Conservation (phyloP, 1,140 invertebrate species). For the Ceratitis capitata region DNA sequence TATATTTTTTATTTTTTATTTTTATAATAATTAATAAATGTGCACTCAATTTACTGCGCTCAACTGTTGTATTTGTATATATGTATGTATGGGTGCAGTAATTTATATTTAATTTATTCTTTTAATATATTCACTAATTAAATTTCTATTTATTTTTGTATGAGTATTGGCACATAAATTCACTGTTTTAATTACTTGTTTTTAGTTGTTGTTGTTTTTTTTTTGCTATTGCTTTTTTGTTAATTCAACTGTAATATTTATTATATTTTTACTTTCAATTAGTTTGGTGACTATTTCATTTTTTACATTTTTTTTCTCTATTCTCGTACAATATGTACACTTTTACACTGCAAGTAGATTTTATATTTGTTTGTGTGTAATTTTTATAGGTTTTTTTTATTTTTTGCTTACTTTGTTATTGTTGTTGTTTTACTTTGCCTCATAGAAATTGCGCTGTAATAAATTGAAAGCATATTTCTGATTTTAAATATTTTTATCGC, state of each 20-base stretch:
- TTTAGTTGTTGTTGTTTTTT: not conserved
- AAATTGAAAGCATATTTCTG: not conserved
- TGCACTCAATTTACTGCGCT: not conserved
- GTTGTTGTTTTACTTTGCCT: not conserved
- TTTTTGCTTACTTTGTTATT: too few relatives aligned
- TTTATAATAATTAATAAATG: not conserved
- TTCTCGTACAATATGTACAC: not conserved
- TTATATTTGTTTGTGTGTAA: not conserved
- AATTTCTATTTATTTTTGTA: not conserved
- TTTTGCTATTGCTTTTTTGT: not conserved
- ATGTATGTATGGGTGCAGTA: not conserved
- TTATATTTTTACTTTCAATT: too few relatives aligned
- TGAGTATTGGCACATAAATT: constrained; percentile 32
- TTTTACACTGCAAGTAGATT: too few relatives aligned
- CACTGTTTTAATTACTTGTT: not conserved
- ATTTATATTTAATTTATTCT: not conserved
- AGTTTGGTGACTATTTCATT: too few relatives aligned
- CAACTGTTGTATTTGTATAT: not conserved
- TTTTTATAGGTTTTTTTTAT: not conserved
- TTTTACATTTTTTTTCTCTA: not conserved
- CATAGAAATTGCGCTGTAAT: not conserved
- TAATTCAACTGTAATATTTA: too few relatives aligned
- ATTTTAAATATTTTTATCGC: not conserved
- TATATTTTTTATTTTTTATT: not conserved
- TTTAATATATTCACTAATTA: not conserved